Percentiles rank a stretch among this genome's conserved stretches.
These are phyloP conservation scores for Amblyraja radiata DNA, from an alignment of 2,797 vertebrate species.

Conservation along the genomic window DNA sequence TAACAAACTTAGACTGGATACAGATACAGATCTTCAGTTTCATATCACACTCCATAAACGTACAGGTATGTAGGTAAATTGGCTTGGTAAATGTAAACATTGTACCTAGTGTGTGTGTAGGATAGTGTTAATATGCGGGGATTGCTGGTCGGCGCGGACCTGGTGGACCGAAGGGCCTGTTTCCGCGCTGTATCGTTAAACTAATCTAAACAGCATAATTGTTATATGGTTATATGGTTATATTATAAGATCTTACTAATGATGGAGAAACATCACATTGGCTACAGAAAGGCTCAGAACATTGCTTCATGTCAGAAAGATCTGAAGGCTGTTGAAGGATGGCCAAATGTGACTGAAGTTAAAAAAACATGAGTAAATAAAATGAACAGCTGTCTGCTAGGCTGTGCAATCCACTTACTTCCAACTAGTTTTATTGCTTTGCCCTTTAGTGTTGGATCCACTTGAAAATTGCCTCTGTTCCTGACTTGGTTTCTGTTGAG, in stretches of 20 bases:
- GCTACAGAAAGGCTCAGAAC: neutral
- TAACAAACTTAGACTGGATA: neutral
- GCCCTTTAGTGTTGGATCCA: neutral
- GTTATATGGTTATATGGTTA: too few relatives aligned
- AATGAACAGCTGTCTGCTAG: neutral
- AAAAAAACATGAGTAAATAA: neutral
- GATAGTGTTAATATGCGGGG: too few relatives aligned
- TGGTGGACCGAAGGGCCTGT: too few relatives aligned
- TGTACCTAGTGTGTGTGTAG: too few relatives aligned
- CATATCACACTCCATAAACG: too few relatives aligned
- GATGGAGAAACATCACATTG: neutral
- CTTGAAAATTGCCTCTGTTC: neutral
- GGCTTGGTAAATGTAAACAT: too few relatives aligned
- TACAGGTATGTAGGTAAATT: too few relatives aligned
- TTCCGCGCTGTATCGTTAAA: too few relatives aligned
- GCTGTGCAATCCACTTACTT: conserved; percentile 17
- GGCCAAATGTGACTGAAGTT: neutral
- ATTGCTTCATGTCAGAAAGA: neutral
- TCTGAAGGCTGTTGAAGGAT: too few relatives aligned
- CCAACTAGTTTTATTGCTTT: neutral
- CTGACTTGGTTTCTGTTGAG: neutral
- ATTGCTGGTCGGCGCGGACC: too few relatives aligned
- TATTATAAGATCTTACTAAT: neutral
- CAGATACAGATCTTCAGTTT: neutral
- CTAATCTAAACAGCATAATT: neutral